Conservation (phyloP, 2,797 vertebrate genomes). For the Micropoecilia bifurca region DNA sequence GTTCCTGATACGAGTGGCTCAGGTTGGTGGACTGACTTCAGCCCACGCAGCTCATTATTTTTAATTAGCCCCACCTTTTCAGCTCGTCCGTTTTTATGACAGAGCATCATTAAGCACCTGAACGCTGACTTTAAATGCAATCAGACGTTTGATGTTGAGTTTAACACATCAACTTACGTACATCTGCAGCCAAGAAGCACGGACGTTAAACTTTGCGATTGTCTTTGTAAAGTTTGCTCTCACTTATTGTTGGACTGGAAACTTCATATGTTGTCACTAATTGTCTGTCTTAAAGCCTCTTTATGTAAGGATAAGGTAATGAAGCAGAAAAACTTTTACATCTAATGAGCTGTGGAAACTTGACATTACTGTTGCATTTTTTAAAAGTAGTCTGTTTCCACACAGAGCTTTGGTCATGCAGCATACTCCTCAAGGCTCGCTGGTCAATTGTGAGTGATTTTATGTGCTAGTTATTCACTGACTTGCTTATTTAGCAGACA, state of each 20-base stretch:
- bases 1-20: conserved; percentile 23
- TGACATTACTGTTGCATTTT: neutral
- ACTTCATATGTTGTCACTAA: neutral
- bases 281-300: conserved; percentile 3
- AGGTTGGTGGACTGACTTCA: conserved; percentile 2
- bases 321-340: neutral
- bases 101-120: conserved; percentile 19
- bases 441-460: neutral
- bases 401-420: neutral
- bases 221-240: conserved; percentile 16
- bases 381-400: neutral
- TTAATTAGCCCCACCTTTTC: conserved; percentile 50
- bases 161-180: conserved; percentile 16
- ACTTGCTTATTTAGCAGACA: neutral
- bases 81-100: conserved; percentile 24
- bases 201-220: neutral
- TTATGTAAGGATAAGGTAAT: neutral
- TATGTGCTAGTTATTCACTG: neutral
- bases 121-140: conserved; percentile 13
- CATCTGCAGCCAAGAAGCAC: neutral
- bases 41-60: conserved; percentile 55
- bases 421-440: neutral
- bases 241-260: neutral
- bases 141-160: conserved; percentile 21
- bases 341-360: neutral